A percentile compares a stretch with the other conserved stretches of the same genome.
phyloP scores from a whole-genome alignment of 2,888 invertebrate species.

The Coecobrya sp. region DNA sequence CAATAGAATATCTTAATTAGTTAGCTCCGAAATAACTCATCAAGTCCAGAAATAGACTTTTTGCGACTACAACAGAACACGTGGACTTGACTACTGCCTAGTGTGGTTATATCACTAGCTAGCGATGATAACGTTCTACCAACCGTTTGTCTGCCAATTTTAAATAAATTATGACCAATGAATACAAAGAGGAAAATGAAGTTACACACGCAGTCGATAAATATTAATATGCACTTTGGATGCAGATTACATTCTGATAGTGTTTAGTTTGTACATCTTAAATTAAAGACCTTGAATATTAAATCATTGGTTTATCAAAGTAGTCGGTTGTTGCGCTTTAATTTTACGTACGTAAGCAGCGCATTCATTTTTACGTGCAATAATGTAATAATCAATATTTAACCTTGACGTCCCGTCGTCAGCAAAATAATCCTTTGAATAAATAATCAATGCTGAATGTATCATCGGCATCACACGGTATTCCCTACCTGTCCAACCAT shows the following conservation, averaged over 20 bases:
- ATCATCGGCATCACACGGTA: neutral
- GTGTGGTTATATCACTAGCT: too few relatives aligned
- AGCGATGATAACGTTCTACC: neutral
- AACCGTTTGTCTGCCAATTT: neutral
- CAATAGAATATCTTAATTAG: neutral
- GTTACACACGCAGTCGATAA: neutral
- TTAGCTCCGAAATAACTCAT: neutral
- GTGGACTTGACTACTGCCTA: too few relatives aligned
- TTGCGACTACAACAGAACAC: too few relatives aligned
- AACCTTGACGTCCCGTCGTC: neutral
- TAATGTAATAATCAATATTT: constrained; percentile 26
- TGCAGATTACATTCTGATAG: neutral
- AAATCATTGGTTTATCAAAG: neutral
- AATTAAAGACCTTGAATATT: constrained; percentile 29
- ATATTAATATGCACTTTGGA: neutral
- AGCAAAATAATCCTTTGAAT: constrained; percentile 19
- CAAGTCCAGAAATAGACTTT: neutral
- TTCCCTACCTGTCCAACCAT: neutral
- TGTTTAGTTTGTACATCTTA: neutral
- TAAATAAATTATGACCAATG: neutral
- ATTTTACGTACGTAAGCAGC: neutral
- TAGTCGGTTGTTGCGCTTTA: neutral
- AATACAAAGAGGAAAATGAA: neutral
- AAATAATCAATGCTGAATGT: neutral
- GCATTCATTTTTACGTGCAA: neutral